These are phyloP conservation scores for Xylota sylvarum DNA, from an alignment of 2,888 invertebrate species.

Conservation along the genomic window DNA sequence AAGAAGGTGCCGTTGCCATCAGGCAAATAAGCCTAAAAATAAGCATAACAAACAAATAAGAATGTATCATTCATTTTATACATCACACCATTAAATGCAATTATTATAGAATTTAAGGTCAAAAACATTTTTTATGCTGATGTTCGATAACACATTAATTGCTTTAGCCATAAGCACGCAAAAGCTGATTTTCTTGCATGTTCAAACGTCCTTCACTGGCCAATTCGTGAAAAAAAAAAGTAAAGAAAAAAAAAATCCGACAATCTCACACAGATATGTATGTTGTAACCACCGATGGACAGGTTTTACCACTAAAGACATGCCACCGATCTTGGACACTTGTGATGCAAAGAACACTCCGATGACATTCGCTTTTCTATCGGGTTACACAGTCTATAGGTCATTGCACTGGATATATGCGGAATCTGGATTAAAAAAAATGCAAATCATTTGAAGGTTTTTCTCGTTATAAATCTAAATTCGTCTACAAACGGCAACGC, in stretches of 20 bases:
- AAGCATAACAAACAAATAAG: slow-evolving; percentile 9
- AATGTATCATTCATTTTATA: neutral
- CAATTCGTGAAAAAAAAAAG: slow-evolving; percentile 1
- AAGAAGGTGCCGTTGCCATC: neutral
- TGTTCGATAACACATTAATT: slow-evolving; percentile 11
- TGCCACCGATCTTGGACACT: slow-evolving; percentile 55
- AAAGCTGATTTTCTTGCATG: slow-evolving; percentile 38
- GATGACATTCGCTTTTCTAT: slow-evolving; percentile 34
- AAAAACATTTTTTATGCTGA: slow-evolving; percentile 19
- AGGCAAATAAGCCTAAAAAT: neutral
- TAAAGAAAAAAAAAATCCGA: slow-evolving; percentile 19
- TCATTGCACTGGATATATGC: slow-evolving; percentile 24
- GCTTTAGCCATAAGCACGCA: neutral
- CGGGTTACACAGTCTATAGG: slow-evolving; percentile 4
- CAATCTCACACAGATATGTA: slow-evolving; percentile 4
- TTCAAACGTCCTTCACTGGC: slow-evolving; percentile 44
- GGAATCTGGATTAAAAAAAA: neutral
- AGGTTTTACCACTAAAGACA: slow-evolving; percentile 67
- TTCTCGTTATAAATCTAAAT: neutral
- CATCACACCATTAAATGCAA: slow-evolving; percentile 30
- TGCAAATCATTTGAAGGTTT: neutral
- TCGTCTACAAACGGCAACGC: neutral
- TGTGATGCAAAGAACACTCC: slow-evolving; percentile 55
- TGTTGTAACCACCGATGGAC: slow-evolving; percentile 53
- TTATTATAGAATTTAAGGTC: slow-evolving; percentile 58